Conservation (phyloP, 2,888 invertebrate species). For the Coelopa pilipes region DNA sequence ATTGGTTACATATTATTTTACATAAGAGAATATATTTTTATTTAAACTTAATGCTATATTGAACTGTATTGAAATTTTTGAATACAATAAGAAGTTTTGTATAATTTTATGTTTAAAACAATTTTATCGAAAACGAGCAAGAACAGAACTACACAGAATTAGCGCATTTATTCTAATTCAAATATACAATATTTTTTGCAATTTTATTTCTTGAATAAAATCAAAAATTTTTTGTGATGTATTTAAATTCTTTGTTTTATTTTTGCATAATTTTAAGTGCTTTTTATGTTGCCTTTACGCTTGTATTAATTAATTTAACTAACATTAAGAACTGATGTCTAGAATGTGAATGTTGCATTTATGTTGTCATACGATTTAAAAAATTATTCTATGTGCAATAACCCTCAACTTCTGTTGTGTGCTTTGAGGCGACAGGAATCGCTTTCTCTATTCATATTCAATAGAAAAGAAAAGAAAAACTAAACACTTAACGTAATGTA, state of each 20-base stretch:
- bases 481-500: too few species aligned
- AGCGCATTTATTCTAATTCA: constrained; percentile 36
- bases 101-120: constrained; percentile 23
- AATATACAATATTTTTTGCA: constrained; percentile 28
- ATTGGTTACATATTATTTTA: constrained; percentile 17
- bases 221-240: constrained; percentile 30
- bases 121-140: constrained; percentile 14
- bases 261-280: neutral
- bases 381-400: neutral
- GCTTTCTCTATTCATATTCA: too few species aligned
- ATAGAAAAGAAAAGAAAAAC: too few species aligned
- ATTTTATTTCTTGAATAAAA: constrained; percentile 34
- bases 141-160: neutral
- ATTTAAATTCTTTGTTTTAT: constrained; percentile 13
- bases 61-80: constrained; percentile 4
- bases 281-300: neutral
- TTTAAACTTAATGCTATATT: neutral
- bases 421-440: too few species aligned
- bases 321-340: too few species aligned
- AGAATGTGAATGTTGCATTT: too few species aligned
- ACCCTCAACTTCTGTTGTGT: too few species aligned
- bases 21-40: constrained; percentile 30
- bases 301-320: too few species aligned
- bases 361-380: neutral
- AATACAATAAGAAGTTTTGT: constrained; percentile 8